These are phyloP conservation scores for Trichopoda pennipes DNA, from an alignment of 2,888 invertebrate species.

Conservation along the genomic window DNA sequence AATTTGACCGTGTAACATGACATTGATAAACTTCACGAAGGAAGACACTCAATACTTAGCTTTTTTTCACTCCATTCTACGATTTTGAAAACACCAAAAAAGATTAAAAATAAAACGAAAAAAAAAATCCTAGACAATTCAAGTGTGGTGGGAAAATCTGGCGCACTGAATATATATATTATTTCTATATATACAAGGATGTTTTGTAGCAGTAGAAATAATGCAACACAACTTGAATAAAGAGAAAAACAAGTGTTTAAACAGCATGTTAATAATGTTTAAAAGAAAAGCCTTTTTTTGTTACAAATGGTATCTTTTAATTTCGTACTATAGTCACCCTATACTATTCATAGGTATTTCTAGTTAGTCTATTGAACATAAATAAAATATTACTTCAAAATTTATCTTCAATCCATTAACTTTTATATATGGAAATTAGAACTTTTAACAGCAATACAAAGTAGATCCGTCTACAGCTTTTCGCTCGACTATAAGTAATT, in stretches of 20 bases:
- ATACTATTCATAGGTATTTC: background rate
- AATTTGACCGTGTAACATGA: slow-evolving; percentile 68
- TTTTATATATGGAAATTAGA: too few species aligned
- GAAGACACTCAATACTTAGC: slow-evolving; percentile 39
- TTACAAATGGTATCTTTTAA: slow-evolving; percentile 8
- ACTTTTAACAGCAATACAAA: too few species aligned
- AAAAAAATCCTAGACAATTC: slow-evolving; percentile 27
- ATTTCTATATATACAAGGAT: slow-evolving; percentile 8
- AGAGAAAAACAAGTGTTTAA: slow-evolving; percentile 67
- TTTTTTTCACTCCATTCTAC: slow-evolving; percentile 8
- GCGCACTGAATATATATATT: slow-evolving; percentile 29
- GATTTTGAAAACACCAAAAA: slow-evolving; percentile 36
- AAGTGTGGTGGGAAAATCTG: slow-evolving; percentile 62
- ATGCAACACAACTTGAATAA: slow-evolving; percentile 33
- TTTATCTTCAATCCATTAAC: too few species aligned
- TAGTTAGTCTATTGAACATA: too few species aligned
- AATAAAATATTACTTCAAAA: too few species aligned
- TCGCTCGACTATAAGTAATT: too few species aligned
- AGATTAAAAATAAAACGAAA: background rate
- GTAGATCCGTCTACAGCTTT: too few species aligned
- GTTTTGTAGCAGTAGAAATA: slow-evolving; percentile 31
- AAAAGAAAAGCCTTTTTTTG: slow-evolving; percentile 35
- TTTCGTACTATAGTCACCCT: slow-evolving; percentile 15
- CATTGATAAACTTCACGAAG: slow-evolving; percentile 66
- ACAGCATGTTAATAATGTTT: slow-evolving; percentile 67